Conservation (phyloP, 1,140 invertebrate genomes). For the Hirudo medicinalis region DNA sequence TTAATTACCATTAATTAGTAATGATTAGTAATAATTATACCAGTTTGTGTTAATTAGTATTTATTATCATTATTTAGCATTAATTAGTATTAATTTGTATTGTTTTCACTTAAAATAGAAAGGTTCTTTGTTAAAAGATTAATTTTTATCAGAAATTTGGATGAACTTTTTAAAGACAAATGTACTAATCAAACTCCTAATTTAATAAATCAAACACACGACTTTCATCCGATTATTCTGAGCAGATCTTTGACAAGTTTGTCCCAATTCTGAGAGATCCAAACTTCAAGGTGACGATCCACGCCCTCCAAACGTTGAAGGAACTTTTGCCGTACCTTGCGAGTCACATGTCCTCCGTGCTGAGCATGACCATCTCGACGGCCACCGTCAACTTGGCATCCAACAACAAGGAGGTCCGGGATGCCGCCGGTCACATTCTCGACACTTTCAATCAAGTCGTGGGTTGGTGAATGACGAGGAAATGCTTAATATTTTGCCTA, state of each 20-base stretch:
- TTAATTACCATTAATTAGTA: no score
- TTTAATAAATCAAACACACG: not conserved
- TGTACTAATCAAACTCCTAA: no score
- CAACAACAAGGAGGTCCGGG: constrained; percentile 38
- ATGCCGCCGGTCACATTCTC: constrained; percentile 33
- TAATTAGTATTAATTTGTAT: not conserved
- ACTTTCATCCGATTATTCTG: constrained; percentile 21
- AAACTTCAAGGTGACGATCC: constrained; percentile 40
- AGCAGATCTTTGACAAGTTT: constrained; percentile 42
- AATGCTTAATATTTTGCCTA: not conserved
- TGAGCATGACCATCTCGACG: constrained; percentile 33
- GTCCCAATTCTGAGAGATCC: constrained; percentile 36
- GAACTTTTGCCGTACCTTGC: constrained; percentile 33
- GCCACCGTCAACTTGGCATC: constrained; percentile 38
- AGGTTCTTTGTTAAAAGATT: not conserved
- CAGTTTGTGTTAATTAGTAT: no score
- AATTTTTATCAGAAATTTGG: no score
- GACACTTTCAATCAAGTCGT: constrained; percentile 34
- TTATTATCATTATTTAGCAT: no score
- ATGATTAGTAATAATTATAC: no score
- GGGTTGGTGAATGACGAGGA: constrained; percentile 28
- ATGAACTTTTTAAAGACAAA: no score
- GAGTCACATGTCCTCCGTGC: constrained; percentile 30
- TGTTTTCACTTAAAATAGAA: not conserved
- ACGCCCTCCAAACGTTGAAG: constrained; percentile 36